Evolutionary conservation across 2,888 invertebrate genomes (phyloP).

Genomic region (Pandemis cinnamomeana): DNA sequence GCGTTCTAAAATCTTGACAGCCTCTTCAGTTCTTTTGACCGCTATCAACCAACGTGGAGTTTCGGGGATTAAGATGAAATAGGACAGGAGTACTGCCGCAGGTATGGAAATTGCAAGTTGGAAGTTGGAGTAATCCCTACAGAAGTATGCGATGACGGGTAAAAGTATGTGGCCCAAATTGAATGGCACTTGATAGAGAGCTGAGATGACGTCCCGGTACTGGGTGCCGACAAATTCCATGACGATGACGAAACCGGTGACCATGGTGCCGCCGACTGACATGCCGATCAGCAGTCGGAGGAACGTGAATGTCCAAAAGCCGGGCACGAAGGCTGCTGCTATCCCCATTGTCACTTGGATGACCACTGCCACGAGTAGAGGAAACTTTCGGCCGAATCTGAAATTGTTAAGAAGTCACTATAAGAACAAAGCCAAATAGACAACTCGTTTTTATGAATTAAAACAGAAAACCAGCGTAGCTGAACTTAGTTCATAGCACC

Average conservation of each 20-base stretch:
- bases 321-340: constrained; percentile 87
- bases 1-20: constrained; percentile 86
- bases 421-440: background rate
- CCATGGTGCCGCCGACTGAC: constrained; percentile 93
- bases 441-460: background rate
- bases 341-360: constrained; percentile 89
- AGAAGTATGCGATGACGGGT: constrained; percentile 85
- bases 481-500: too few species aligned
- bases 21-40: constrained; percentile 87
- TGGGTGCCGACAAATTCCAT: constrained; percentile 88
- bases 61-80: constrained; percentile 89
- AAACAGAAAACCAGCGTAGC: too few species aligned
- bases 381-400: constrained; percentile 90
- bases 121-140: constrained; percentile 86
- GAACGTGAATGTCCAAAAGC: constrained; percentile 85
- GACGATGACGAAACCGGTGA: constrained; percentile 83
- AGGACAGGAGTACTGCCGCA: constrained; percentile 83
- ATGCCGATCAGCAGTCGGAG: constrained; percentile 88
- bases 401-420: constrained; percentile 50
- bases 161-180: constrained; percentile 88
- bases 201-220: constrained; percentile 83
- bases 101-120: constrained; percentile 88
- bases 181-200: constrained; percentile 88
- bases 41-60: constrained; percentile 92
- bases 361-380: constrained; percentile 88